Evolutionary conservation across 2,888 invertebrate genomes (phyloP).

Genomic region (Plagodis pulveraria): DNA sequence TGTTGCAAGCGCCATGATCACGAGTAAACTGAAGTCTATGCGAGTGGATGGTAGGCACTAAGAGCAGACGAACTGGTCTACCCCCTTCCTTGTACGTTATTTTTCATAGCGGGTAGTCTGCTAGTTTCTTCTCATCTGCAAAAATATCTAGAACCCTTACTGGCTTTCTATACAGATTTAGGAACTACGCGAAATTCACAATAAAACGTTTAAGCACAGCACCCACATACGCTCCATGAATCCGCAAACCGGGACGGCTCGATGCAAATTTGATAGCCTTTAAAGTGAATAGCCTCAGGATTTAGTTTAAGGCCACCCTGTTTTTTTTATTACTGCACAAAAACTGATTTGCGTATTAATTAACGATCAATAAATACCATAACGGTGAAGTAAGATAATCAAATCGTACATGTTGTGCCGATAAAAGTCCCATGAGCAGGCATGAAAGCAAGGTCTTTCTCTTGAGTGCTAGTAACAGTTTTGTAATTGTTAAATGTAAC

Average conservation of each 20-base stretch:
- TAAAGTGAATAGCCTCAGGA: constrained; percentile 69
- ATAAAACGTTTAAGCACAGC: constrained; percentile 57
- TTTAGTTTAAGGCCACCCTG: constrained; percentile 74
- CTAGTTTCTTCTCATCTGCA: background rate
- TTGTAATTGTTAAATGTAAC: constrained; percentile 22
- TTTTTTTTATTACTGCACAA: constrained; percentile 59
- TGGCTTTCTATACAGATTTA: background rate
- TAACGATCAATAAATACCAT: constrained; percentile 52
- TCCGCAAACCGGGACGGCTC: constrained; percentile 73
- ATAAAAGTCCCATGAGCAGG: constrained; percentile 30
- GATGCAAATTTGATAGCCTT: constrained; percentile 78
- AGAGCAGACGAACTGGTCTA: too few species aligned
- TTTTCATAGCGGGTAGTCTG: too few species aligned
- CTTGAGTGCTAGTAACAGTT: constrained; percentile 13
- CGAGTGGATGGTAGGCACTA: too few species aligned
- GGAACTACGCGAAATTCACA: constrained; percentile 63
- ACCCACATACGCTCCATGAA: constrained; percentile 73
- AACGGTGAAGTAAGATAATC: constrained; percentile 41
- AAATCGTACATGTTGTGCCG: constrained; percentile 20
- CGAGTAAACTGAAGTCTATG: too few species aligned
- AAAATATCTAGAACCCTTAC: constrained; percentile 10
- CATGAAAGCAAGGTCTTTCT: constrained; percentile 40
- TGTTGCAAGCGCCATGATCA: too few species aligned
- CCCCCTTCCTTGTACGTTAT: too few species aligned
- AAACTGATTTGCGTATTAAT: constrained; percentile 61